Conservation (phyloP, 2,888 invertebrate genomes). For the Ariolimax columbianus region DNA sequence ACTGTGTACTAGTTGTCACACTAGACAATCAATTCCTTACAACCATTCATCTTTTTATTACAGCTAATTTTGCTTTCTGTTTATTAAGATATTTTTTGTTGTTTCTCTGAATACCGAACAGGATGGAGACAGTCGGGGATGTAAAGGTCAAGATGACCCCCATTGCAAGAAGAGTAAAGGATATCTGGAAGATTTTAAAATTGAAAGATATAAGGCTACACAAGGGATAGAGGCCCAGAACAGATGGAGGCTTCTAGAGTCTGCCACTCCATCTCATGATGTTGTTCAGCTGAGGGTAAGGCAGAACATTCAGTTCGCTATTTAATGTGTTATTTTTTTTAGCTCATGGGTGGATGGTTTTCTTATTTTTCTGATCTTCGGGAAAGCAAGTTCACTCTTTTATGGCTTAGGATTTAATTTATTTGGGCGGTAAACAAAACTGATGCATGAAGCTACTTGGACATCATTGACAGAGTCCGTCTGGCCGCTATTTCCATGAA, state of each 20-base stretch:
- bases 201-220: slow-evolving; percentile 57
- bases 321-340: background rate
- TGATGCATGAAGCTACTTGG: too few relatives aligned
- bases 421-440: too few relatives aligned
- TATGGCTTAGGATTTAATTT: too few relatives aligned
- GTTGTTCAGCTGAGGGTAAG: slow-evolving; percentile 67
- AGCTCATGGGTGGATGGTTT: background rate
- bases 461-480: too few relatives aligned
- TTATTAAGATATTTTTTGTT: background rate
- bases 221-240: slow-evolving; percentile 77
- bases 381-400: too few relatives aligned
- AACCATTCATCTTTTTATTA: too few relatives aligned
- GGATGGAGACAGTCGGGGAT: background rate
- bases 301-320: background rate
- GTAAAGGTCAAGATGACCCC: background rate
- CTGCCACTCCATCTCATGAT: slow-evolving; percentile 70
- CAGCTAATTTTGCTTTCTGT: background rate
- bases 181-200: slow-evolving; percentile 63
- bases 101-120: background rate
- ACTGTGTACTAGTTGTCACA: too few relatives aligned
- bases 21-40: too few relatives aligned
- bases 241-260: slow-evolving; percentile 71
- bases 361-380: too few relatives aligned
- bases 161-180: background rate
- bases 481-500: too few relatives aligned